Evolutionary conservation across 2,888 invertebrate species (phyloP).

Genomic region (Aphodius granarius): DNA sequence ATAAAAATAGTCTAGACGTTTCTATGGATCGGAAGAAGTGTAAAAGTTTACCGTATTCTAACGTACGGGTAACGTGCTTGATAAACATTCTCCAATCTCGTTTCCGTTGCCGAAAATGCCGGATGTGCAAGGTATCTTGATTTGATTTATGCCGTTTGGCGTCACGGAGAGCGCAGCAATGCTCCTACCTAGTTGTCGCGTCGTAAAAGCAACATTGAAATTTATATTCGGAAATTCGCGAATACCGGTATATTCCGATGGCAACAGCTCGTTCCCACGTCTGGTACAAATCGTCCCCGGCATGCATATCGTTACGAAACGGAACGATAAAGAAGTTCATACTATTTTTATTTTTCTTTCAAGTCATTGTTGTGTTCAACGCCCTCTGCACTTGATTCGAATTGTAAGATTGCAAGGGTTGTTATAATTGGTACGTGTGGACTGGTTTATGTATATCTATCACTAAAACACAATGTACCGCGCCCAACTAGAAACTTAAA

Average conservation of each 20-base stretch:
- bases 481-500: neutral
- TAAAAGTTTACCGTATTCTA: neutral
- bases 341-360: neutral
- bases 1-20: neutral
- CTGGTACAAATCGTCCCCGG: neutral
- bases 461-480: neutral
- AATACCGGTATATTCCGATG: neutral
- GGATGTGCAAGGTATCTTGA: neutral
- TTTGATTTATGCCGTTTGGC: neutral
- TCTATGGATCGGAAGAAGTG: neutral
- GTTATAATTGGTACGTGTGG: too few species aligned
- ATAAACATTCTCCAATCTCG: neutral
- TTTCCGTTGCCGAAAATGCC: neutral
- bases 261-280: neutral
- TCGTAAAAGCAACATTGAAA: neutral
- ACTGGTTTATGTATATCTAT: too few species aligned
- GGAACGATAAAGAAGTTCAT: neutral
- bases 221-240: neutral
- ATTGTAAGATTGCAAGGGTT: neutral
- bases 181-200: neutral
- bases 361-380: neutral
- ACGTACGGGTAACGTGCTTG: neutral
- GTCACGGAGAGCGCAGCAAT: neutral
- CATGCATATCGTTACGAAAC: neutral
- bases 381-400: neutral